Evolutionary conservation across 2,888 invertebrate genomes (phyloP).

Genomic region (Autographa pulchrina): DNA sequence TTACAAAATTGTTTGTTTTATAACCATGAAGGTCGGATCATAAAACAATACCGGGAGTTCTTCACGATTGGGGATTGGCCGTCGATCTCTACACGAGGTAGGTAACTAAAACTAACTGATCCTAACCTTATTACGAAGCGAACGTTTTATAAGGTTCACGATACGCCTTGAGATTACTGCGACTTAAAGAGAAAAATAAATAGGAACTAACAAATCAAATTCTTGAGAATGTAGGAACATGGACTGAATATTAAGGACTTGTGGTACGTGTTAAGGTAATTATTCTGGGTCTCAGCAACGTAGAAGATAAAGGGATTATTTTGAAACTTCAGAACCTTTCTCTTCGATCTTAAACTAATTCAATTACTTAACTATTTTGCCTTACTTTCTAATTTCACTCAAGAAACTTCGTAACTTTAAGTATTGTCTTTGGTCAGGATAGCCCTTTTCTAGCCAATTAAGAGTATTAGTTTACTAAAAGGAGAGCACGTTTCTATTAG

Average conservation of each 20-base stretch:
- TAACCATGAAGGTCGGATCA: slow-evolving; percentile 38
- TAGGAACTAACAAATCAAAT: slow-evolving; percentile 72
- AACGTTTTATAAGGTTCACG: slow-evolving; percentile 58
- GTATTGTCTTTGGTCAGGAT: neutral
- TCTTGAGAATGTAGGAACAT: slow-evolving; percentile 58
- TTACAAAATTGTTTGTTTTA: slow-evolving; percentile 8
- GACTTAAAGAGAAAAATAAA: slow-evolving; percentile 56
- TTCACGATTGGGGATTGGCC: slow-evolving; percentile 47
- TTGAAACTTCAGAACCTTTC: slow-evolving; percentile 35
- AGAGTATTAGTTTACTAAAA: neutral
- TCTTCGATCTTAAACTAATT: slow-evolving; percentile 49
- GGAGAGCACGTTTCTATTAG: neutral
- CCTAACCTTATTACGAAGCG: slow-evolving; percentile 64
- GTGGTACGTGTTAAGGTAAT: slow-evolving; percentile 44
- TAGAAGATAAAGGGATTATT: slow-evolving; percentile 39
- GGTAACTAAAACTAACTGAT: slow-evolving; percentile 66
- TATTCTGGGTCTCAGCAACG: slow-evolving; percentile 24
- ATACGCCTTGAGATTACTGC: slow-evolving; percentile 49
- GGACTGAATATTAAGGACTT: slow-evolving; percentile 61
- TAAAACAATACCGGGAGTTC: slow-evolving; percentile 49
- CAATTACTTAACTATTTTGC: slow-evolving; percentile 48
- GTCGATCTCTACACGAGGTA: slow-evolving; percentile 49
- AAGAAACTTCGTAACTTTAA: slow-evolving; percentile 8
- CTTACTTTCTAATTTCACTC: slow-evolving; percentile 27
- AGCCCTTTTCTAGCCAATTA: neutral